Evolutionary conservation across 2,113 vertebrate genomes (phyloP).

Genomic region (Capreolus pygargus): DNA sequence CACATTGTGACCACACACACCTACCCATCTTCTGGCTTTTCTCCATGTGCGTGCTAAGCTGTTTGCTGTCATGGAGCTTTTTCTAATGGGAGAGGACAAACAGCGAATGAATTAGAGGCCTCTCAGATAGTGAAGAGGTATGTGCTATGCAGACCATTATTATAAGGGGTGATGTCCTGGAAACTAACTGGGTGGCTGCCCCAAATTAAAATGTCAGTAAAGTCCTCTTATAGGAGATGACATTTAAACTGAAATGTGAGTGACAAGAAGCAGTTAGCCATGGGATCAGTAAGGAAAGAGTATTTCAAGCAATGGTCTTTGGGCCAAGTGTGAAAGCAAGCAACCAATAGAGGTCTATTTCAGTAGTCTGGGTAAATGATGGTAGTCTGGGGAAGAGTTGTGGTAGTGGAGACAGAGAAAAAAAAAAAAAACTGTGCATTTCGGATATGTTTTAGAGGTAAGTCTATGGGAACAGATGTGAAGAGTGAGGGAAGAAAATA

Average conservation of each 20-base stretch:
- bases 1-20: neutral
- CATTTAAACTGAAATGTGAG: neutral
- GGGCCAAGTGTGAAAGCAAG: neutral
- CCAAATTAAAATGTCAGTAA: neutral
- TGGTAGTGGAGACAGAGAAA: neutral
- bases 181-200: neutral
- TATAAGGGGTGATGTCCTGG: neutral
- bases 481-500: neutral
- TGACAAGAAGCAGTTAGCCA: neutral
- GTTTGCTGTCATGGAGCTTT: neutral
- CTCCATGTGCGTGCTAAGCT: neutral
- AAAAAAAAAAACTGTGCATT: neutral
- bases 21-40: neutral
- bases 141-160: neutral
- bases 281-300: neutral
- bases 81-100: neutral
- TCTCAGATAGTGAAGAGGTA: neutral
- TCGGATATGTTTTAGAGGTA: neutral
- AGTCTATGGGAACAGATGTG: neutral
- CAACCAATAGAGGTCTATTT: neutral
- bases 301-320: neutral
- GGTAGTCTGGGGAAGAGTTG: neutral
- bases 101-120: neutral
- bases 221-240: neutral
- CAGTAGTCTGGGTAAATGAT: neutral